Base-by-base conservation (phyloP, 2,888 invertebrate species). In the Cheilosia grossa region DNA sequence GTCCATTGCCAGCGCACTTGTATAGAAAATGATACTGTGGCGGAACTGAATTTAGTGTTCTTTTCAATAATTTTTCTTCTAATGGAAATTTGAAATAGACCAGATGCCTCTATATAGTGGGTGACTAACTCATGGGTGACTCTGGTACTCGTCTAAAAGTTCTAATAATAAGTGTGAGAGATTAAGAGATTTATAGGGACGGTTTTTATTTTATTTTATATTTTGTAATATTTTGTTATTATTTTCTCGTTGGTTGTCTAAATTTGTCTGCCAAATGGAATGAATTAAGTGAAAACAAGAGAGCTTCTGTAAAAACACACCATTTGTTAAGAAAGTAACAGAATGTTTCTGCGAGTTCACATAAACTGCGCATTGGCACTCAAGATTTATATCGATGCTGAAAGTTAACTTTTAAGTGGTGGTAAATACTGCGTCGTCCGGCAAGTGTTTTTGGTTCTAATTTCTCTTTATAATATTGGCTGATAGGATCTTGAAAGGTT, bases 91-190 rank as follows among this genome's bases (percentile, higher is more conserved):
- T 74, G 74, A 81, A 81, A 69, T 63, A 64, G 56, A 81, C 81
- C 81, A 81, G 74, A 81, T 81, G 81, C 27, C n/a, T 7, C 56
- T 81, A 66, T 54, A 67, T 24, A n/a, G 67, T 24, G 69, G 40
- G 56, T 81, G 81, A 81, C 81, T 81, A 69, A 81, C 74, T 7
- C 17, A 30, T 30, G 13, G 33, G 2, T 21, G 24, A 40, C 44
- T 30, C 10, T 49, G 13, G 33, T 40, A 19, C 51, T 53, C 64
- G 47, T 63, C 42, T 58, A 66, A 54, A 64, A 54, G 17, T 56
- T 81, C 73, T 73, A 80, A 80, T 67, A 61, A 67, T 74, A 81
- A 61, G 30, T 75, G 69, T 69, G 49, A 80, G 24, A 74, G 72
- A 51, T 24, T 67, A 37, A 67, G 27, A 73, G 73, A 54, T 54